Base-by-base conservation (phyloP, 1,140 invertebrate genomes). In the Scaptodrosophila lebanonensis region DNA sequence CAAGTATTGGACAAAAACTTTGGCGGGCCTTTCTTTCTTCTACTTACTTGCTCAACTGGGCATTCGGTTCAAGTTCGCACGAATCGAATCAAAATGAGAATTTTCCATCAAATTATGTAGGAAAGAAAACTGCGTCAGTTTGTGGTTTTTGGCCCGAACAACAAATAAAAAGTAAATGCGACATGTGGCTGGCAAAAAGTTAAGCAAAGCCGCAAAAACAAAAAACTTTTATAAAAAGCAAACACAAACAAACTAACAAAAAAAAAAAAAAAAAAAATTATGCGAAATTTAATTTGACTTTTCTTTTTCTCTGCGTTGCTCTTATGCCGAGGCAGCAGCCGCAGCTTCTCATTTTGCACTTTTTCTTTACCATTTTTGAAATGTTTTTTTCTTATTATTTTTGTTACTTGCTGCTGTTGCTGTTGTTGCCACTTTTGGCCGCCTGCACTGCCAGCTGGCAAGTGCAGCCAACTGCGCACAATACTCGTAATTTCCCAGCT, bases 261-360 rank as follows among this genome's bases (percentile, higher is more conserved):
- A 18, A 52, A 61, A 49, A 75, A 77, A 50, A 43, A 62, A 42
- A 45, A 60, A 33, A 59, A 79, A 75, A 82, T 75, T 83, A 82
- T 82, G 76, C 66, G 76, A 83, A 82, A 82, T 82, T 82, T 82
- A 82, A 82, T 82, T 82, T 82, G 76, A 83, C 76, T 82, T 82
- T 82, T 38, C 5, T 38, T 16, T 3, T 38, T 38, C 5, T 16
- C 17, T 38, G 2, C 72, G 38, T 61, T 67, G 72, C 59, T 63
- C 20, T 38, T 61, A 43, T 48, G 17, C 50, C 27, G 36, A 27
- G 36, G 39, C n/a, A n/a, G n/a, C n/a, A n/a, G n/a, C n/a, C n/a
- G n/a, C n/a, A n/a, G n/a, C n/a, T n/a, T n/a, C n/a, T n/a, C n/a
- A n/a, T 32, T 18, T 32, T 38, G 15, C 16, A 12, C 9, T 16